These are phyloP conservation scores for Sialis lutaria DNA, from an alignment of 2,888 invertebrate species.

Conservation along the genomic window DNA sequence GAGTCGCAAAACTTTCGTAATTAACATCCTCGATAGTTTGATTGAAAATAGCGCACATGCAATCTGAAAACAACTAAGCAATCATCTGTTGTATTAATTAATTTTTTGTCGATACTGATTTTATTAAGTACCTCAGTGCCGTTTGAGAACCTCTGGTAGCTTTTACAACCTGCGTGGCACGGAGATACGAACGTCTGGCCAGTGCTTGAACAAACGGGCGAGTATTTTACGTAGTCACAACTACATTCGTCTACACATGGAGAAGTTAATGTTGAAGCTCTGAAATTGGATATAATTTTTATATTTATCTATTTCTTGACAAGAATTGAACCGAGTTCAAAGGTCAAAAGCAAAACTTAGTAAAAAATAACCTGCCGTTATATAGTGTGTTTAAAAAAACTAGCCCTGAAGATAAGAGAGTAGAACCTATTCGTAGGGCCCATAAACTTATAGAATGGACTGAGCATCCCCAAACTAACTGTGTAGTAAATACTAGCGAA, in stretches of 20 bases:
- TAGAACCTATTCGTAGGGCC: too few relatives aligned
- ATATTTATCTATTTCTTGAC: too few relatives aligned
- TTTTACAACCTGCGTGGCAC: conserved; percentile 53
- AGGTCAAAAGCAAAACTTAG: too few relatives aligned
- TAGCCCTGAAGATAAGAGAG: too few relatives aligned
- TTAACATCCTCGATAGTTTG: conserved; percentile 2
- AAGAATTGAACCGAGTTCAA: too few relatives aligned
- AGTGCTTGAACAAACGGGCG: conserved; percentile 42
- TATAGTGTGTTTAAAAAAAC: too few relatives aligned
- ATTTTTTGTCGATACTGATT: neutral
- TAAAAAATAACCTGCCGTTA: too few relatives aligned
- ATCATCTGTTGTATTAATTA: conserved; percentile 2
- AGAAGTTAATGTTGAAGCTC: conserved; percentile 19
- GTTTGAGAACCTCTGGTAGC: neutral
- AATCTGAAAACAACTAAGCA: conserved; percentile 27
- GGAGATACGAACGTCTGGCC: conserved; percentile 46
- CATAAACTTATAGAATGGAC: too few relatives aligned
- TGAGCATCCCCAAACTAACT: too few relatives aligned
- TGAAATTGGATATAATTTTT: too few relatives aligned
- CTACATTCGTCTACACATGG: conserved; percentile 40
- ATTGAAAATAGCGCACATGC: conserved; percentile 24
- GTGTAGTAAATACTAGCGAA: too few relatives aligned
- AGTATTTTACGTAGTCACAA: conserved; percentile 38
- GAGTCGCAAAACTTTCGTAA: conserved; percentile 23
- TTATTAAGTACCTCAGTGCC: neutral